Conservation (phyloP, 2,888 invertebrate species). For the Trachelus iudaicus region DNA sequence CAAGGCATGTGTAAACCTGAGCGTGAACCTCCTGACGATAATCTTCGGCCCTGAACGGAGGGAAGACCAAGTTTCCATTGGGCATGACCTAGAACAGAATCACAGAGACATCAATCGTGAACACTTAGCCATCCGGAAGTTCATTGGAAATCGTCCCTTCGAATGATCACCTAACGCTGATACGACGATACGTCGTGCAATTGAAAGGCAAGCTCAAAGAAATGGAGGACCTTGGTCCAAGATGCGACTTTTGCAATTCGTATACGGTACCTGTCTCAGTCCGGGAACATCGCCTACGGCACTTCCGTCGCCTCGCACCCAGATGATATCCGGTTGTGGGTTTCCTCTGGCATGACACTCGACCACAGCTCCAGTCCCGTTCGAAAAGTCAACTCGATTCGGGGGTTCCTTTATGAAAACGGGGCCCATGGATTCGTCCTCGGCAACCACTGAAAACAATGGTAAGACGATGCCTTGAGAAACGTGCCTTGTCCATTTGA, state of each 20-base stretch:
- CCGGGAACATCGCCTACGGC: slow-evolving; percentile 93
- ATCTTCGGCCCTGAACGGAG: slow-evolving; percentile 93
- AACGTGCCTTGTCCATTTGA: neutral
- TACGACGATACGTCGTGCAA: too few relatives aligned
- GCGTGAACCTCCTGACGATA: slow-evolving; percentile 95
- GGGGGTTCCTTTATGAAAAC: slow-evolving; percentile 93
- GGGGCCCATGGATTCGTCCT: slow-evolving; percentile 87
- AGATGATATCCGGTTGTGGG: slow-evolving; percentile 91
- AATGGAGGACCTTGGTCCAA: too few relatives aligned
- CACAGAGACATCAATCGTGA: neutral
- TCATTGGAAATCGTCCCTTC: too few relatives aligned
- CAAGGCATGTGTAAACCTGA: slow-evolving; percentile 92
- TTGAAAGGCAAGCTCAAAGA: too few relatives aligned
- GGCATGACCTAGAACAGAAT: slow-evolving; percentile 76
- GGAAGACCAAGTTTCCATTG: slow-evolving; percentile 93
- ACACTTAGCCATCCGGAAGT: neutral
- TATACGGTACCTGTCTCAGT: slow-evolving; percentile 76
- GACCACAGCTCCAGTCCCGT: slow-evolving; percentile 92
- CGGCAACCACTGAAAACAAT: slow-evolving; percentile 61
- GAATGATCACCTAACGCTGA: too few relatives aligned
- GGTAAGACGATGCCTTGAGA: neutral
- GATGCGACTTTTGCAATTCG: too few relatives aligned
- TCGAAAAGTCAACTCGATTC: slow-evolving; percentile 92
- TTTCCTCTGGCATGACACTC: slow-evolving; percentile 93
- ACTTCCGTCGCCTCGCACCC: slow-evolving; percentile 91